Evolutionary conservation across 37 sponge, comb jelly and placozoan species (phyloP).

Genomic region (Haliclona indistincta): DNA sequence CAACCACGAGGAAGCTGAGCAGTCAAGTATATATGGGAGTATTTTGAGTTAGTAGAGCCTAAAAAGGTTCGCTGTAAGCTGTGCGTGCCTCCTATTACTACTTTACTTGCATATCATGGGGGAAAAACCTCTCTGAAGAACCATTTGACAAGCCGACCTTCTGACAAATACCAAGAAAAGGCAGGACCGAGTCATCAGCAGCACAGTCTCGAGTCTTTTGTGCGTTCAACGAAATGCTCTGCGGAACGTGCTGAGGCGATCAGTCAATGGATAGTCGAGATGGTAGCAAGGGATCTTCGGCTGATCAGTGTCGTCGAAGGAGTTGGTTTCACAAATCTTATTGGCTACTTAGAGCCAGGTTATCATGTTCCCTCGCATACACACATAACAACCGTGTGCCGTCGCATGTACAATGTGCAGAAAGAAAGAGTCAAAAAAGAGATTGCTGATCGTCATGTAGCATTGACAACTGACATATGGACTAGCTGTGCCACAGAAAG

Average conservation of each 20-base stretch:
- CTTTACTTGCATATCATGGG: neutral
- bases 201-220: too few species aligned
- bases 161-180: neutral
- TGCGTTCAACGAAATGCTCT: slow-evolving; percentile 21
- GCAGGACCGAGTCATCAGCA: too few species aligned
- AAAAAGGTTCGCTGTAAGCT: slow-evolving; percentile 14
- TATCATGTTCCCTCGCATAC: slow-evolving; percentile 26
- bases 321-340: too few species aligned
- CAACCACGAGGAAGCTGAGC: neutral
- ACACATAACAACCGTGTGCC: slow-evolving; percentile 21
- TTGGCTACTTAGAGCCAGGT: slow-evolving; percentile 14
- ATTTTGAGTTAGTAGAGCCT: neutral
- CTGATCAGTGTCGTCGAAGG: too few species aligned
- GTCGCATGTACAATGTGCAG: neutral
- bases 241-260: slow-evolving; percentile 13
- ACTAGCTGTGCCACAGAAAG: slow-evolving; percentile 17
- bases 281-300: slow-evolving; percentile 11
- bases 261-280: slow-evolving; percentile 11
- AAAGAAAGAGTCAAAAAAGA: slow-evolving; percentile 3
- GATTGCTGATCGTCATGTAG: slow-evolving; percentile 13
- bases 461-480: slow-evolving; percentile 25
- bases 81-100: neutral
- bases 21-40: slow-evolving; percentile 16
- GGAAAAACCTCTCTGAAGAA: slow-evolving; percentile 12
- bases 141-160: slow-evolving; percentile 2